These are phyloP conservation scores for Epistrophe grossulariae DNA, from an alignment of 2,888 invertebrate genomes.

Conservation along the genomic window DNA sequence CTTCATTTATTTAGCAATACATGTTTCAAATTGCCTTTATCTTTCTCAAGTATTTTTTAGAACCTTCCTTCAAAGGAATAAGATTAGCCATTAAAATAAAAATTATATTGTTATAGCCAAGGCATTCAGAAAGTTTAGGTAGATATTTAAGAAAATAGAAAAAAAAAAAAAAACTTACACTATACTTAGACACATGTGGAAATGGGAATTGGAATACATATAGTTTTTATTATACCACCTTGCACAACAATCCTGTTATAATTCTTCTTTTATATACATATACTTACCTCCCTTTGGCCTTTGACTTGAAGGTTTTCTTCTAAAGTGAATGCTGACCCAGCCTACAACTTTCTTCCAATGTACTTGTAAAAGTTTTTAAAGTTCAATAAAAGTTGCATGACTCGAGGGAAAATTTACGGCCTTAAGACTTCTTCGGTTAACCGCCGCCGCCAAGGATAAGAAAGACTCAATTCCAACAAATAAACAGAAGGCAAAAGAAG, in stretches of 20 bases:
- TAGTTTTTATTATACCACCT: background rate
- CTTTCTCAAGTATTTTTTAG: background rate
- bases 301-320: constrained; percentile 24
- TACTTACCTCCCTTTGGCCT: background rate
- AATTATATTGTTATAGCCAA: background rate
- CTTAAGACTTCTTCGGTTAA: constrained; percentile 46
- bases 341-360: constrained; percentile 51
- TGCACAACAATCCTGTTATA: constrained; percentile 1
- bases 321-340: constrained; percentile 43
- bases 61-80: background rate
- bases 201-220: background rate
- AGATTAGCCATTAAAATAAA: background rate
- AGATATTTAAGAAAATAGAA: background rate
- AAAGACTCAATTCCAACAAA: constrained; percentile 57
- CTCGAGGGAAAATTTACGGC: constrained; percentile 53
- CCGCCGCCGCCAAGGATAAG: constrained; percentile 52
- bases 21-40: background rate
- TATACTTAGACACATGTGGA: constrained; percentile 7
- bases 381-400: constrained; percentile 56
- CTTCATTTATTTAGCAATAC: background rate
- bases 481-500: constrained; percentile 16
- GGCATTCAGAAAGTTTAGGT: background rate
- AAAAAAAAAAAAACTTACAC: background rate
- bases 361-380: constrained; percentile 49
- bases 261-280: constrained; percentile 7